These are phyloP conservation scores for Geotrypetes seraphini DNA, from an alignment of 2,797 vertebrate genomes.

Conservation along the genomic window DNA sequence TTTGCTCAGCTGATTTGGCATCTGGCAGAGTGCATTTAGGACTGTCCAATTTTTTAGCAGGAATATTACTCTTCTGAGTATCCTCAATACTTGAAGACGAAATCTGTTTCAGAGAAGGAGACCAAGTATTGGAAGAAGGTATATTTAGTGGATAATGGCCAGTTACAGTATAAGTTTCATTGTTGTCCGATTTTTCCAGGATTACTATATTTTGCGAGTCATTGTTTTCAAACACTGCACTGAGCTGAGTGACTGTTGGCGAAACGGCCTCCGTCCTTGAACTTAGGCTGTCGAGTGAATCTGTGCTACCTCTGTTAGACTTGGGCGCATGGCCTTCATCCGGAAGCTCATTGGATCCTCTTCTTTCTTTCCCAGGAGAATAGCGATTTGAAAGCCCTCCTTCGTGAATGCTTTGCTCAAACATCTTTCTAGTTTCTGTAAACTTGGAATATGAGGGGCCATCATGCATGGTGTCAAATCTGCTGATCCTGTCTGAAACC, in stretches of 20 bases:
- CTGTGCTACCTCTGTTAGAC: conserved; percentile 86
- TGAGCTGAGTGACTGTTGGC: conserved; percentile 92
- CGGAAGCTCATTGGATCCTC: conserved; percentile 65
- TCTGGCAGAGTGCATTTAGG: conserved; percentile 20
- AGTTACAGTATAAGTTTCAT: conserved; percentile 66
- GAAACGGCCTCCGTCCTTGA: conserved; percentile 88
- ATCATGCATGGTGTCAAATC: conserved; percentile 60
- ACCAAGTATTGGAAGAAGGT: conserved; percentile 40
- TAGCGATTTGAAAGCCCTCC: conserved; percentile 72
- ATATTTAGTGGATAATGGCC: conserved; percentile 57
- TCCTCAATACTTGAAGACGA: conserved; percentile 19
- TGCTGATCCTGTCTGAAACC: conserved; percentile 60
- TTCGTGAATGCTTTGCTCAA: conserved; percentile 80
- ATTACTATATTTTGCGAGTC: conserved; percentile 50
- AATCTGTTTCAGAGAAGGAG: conserved; percentile 31
- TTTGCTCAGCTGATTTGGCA: conserved; percentile 25
- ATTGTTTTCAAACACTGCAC: conserved; percentile 85
- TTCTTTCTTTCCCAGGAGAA: conserved; percentile 77
- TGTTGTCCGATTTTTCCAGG: conserved; percentile 53
- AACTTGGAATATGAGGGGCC: conserved; percentile 74
- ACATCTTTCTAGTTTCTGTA: conserved; percentile 86
- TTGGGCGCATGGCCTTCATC: conserved; percentile 80
- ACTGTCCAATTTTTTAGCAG: conserved; percentile 17
- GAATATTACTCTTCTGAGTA: conserved; percentile 10
- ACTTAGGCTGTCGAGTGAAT: conserved; percentile 92